Conservation (phyloP, 1,140 invertebrate genomes). For the Meloidogyne floridensis region DNA sequence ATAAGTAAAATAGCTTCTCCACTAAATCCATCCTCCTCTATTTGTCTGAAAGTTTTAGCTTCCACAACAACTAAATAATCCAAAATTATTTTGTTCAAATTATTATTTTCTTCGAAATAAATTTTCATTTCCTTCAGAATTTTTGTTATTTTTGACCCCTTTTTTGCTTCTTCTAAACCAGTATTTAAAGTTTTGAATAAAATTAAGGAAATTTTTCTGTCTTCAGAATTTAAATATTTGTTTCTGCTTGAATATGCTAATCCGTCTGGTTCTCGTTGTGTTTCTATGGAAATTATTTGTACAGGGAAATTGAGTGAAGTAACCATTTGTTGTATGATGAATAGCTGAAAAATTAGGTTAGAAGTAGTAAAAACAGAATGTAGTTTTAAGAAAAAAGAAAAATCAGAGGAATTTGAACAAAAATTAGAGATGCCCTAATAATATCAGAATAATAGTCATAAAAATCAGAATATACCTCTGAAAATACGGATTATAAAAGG, state of each 20-base stretch:
- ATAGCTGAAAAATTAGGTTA: conserved; percentile 20
- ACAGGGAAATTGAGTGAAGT: conserved; percentile 41
- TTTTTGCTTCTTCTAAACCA: conserved; percentile 8
- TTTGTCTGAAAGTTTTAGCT: conserved; percentile 23
- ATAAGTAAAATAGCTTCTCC: conserved; percentile 35
- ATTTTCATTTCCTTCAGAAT: not conserved
- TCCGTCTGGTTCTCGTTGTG: conserved; percentile 36
- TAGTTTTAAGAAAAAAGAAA: no score
- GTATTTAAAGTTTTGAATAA: conserved; percentile 10
- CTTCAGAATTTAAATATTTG: conserved; percentile 22
- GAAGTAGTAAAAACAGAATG: no score
- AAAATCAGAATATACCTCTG: no score
- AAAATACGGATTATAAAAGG: no score
- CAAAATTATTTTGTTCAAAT: not conserved
- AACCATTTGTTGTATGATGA: conserved; percentile 37
- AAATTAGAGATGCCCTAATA: no score
- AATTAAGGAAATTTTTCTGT: conserved; percentile 9
- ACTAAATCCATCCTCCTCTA: conserved; percentile 18
- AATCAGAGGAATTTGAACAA: no score
- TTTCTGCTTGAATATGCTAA: conserved; percentile 44
- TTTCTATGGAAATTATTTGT: conserved; percentile 32
- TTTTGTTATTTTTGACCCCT: conserved; percentile 5
- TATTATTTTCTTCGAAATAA: conserved; percentile 10
- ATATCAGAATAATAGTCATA: no score
- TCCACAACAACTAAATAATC: conserved; percentile 40